Base-by-base conservation (phyloP, 2,113 vertebrate genomes). In the Anolis carolinensis region DNA sequence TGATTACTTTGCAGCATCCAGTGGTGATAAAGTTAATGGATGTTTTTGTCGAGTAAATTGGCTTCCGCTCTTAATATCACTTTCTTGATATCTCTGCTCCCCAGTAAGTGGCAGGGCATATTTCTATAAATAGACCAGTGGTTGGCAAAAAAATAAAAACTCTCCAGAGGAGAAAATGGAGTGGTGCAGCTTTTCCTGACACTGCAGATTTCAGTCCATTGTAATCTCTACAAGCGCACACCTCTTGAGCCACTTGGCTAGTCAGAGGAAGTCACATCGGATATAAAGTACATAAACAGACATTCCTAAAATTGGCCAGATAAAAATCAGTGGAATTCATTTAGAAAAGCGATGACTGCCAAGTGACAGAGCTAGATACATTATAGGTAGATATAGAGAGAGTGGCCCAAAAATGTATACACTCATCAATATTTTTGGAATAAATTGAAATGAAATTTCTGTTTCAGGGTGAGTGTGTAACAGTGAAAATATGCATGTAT, bases 1-100 rank as follows among this genome's bases (percentile, higher is more conserved):
- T 94, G 94, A 96, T 94, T 95, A 87, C 89, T 93, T 95, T 95
- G 93, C 79, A 87, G 90, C 88, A 68, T 94, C 87, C 82, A 55
- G 48, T 91, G 90, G 74, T 90, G 92, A 94, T 94, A 95, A 95
- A 95, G 72, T 89, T 95, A 96, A 96, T 95, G 91, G 93, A 93
- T 93, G 86, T 92, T 95, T 95, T 94, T 86, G 86, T 89, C 85
- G 83, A 93, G 89, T 21, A 94, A 95, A 95, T 93, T 94, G 90
- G 94, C 94, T 95, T 95, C 88, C 81, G 95, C 87, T 89, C 86
- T 87, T 93, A 94, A 90, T 95, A 93, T 95, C 91, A 95, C 79
- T 90, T 90, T 92, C 87, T 95, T 82, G 88, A 79, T 93, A 91
- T 87, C 90, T 89, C 59, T 92, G 92, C 72, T 92, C 91, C 90